Conservation (phyloP, 2,888 invertebrate species). For the Meghimatium bilineatum region DNA sequence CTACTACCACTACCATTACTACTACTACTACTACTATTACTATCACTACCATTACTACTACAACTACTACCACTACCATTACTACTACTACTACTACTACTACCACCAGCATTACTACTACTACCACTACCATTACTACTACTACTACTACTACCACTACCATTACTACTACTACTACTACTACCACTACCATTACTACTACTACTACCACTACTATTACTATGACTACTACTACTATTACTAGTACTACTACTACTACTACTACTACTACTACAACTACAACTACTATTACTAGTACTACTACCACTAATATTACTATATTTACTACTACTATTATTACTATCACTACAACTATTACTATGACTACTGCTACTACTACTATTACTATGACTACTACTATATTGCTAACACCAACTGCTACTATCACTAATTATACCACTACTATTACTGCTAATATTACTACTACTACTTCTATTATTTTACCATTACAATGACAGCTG, state of each 20-base stretch:
- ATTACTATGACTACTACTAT: no score
- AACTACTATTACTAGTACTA: conserved; percentile 11
- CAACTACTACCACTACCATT: conserved; percentile 19
- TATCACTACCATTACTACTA: conserved; percentile 11
- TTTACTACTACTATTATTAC: no score
- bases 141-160: conserved; percentile 11
- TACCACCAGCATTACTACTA: no score
- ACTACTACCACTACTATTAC: conserved; percentile 21
- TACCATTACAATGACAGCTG: not conserved
- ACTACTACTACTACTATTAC: conserved; percentile 17
- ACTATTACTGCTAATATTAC: conserved; percentile 12
- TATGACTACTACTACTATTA: no score
- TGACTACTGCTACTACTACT: no score
- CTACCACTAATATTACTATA: not conserved
- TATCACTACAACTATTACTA: not conserved
- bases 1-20: conserved; percentile 12
- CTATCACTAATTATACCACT: conserved; percentile 6
- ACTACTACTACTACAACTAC: conserved; percentile 2
- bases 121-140: conserved; percentile 8
- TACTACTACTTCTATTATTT: not conserved
- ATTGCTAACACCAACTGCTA: conserved; percentile 15
- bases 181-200: not conserved
- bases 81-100: not conserved
- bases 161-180: no score
- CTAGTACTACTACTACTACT: conserved; percentile 19